phyloP scores from a whole-genome alignment of 92 coral and sea anemone genomes.

The Parazoanthus darwini region DNA sequence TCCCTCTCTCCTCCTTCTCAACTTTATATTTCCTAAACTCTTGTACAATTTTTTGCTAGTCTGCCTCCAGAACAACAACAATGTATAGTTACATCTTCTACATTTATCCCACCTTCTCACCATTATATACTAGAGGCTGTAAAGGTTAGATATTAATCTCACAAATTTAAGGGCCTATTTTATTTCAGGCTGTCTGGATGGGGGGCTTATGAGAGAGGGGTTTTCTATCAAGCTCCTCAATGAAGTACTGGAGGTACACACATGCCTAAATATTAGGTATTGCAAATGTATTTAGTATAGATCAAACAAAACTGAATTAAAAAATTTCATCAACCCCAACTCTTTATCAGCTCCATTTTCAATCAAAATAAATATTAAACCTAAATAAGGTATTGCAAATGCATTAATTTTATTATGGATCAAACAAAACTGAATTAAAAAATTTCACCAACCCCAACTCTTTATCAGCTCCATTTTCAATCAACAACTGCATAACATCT shows the following conservation, averaged over 20 bases:
- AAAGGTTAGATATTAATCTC: too few relatives aligned
- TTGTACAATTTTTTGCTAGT: neutral
- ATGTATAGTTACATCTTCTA: neutral
- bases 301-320: neutral
- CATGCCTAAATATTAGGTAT: too few relatives aligned
- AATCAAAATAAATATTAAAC: too few relatives aligned
- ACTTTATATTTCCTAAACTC: neutral
- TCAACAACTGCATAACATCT: conserved; percentile 69
- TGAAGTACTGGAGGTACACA: neutral
- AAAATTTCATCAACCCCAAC: conserved; percentile 54
- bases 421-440: neutral
- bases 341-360: conserved; percentile 77
- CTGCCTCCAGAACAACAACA: too few relatives aligned
- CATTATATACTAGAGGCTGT: too few relatives aligned
- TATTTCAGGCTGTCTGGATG: too few relatives aligned
- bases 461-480: conserved; percentile 76
- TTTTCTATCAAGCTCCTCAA: neutral
- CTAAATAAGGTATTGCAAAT: too few relatives aligned
- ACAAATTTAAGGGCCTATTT: too few relatives aligned
- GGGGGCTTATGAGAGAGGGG: too few relatives aligned
- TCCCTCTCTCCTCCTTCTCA: neutral
- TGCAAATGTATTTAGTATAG: too few relatives aligned
- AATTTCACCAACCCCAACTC: conserved; percentile 61
- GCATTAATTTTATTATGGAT: too few relatives aligned
- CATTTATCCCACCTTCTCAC: too few relatives aligned